Base-by-base conservation (phyloP, 2,113 vertebrate genomes). In the Pygoscelis antarcticus region DNA sequence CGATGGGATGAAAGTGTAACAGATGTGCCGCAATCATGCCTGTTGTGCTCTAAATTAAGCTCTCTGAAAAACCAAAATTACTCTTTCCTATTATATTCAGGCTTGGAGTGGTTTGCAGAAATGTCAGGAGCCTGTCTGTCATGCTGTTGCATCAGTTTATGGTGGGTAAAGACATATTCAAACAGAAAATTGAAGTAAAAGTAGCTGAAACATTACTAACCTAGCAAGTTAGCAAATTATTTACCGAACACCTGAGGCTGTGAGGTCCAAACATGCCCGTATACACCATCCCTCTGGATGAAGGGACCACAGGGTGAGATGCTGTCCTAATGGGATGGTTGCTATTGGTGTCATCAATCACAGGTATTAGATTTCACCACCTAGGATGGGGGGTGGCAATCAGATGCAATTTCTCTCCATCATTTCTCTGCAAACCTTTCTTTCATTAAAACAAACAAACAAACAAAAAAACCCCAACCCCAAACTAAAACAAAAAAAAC, bases 1-100 rank as follows among this genome's bases (percentile, higher is more conserved):
- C 0, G 0, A 6, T 8, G 38, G 47, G 52, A 22, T 49, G 55
- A 44, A 51, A 13, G 21, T 58, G 49, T 27, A 72, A 6, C n/a
- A 13, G 36, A 51, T 58, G 12, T 36, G 61, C 26, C 1, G 0
- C 55, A n/a, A 1, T 38, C 0, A 0, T 65, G 30, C 17, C 55
- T 16, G 16, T 27, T 72, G 78, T 84, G 49, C 61, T 70, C 29
- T 26, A 30, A 77, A 40, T 1, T 30, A 11, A 46, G 44, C 6
- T 60, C 10, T 36, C 49, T 38, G 38, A 68, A 80, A 66, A 42
- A 6, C 2, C 16, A 10, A 30, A 83, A 82, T 62, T 40, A 16
- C 7, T 7, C 6, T 36, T 89, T 77, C 30, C 23, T 16, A 1
- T 20, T 11, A 1, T 32, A 68, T 54, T 64, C 19, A 74, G 34